These are phyloP conservation scores for Aspidoscelis tigris DNA, from an alignment of 2,113 vertebrate genomes.

Conservation along the genomic window DNA sequence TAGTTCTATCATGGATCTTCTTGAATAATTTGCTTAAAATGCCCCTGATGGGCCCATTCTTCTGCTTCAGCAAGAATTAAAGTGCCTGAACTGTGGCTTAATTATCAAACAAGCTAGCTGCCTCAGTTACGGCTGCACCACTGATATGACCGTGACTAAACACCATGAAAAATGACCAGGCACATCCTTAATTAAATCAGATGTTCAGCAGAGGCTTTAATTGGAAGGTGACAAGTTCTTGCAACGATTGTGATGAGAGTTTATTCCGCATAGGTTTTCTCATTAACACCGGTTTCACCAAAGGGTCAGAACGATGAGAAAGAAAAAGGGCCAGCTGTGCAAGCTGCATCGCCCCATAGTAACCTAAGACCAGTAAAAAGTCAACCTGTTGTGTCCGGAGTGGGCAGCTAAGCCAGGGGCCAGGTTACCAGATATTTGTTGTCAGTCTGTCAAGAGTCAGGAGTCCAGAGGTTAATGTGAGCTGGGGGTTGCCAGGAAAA, in stretches of 20 bases:
- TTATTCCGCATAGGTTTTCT: background rate
- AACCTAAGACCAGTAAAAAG: background rate
- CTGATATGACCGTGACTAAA: background rate
- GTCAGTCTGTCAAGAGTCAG: no score
- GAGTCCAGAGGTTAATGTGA: no score
- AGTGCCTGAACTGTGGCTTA: no score
- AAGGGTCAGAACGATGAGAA: background rate
- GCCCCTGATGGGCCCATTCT: background rate
- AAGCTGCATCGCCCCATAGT: no score
- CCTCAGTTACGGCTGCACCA: background rate
- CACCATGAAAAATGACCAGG: constrained; percentile 13
- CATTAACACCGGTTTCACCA: background rate
- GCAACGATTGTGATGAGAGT: background rate
- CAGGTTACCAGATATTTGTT: no score
- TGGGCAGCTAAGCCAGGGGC: no score
- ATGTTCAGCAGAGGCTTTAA: constrained; percentile 20
- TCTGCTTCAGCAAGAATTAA: background rate
- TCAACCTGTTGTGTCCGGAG: no score
- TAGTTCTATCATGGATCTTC: background rate
- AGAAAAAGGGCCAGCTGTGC: background rate
- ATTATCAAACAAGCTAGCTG: background rate
- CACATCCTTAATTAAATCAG: background rate
- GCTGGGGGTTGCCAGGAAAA: no score
- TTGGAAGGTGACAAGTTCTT: background rate
- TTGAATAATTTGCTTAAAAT: background rate